phyloP scores from a whole-genome alignment of 2,113 vertebrate species.

The Oenanthe melanoleuca region DNA sequence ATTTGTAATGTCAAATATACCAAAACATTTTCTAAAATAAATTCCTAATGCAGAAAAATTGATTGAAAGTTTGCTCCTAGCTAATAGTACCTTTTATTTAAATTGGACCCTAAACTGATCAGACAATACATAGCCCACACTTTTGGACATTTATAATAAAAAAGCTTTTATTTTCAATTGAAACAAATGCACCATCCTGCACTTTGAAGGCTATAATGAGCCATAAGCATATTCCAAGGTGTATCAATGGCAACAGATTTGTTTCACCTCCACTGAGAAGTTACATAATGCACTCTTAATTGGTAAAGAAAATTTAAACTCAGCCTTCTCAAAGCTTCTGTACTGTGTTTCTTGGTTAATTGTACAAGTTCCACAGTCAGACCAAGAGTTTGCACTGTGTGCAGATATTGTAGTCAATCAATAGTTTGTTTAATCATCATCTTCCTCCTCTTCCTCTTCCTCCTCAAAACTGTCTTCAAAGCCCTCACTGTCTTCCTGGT shows the following conservation, averaged over 20 bases:
- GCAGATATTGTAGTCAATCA: conserved; percentile 60
- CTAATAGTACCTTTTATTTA: conserved; percentile 69
- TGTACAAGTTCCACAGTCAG: conserved; percentile 73
- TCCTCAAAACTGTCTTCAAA: conserved; percentile 98
- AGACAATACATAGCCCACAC: conserved; percentile 79
- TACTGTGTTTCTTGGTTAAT: conserved; percentile 70
- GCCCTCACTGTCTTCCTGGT: conserved; percentile 98
- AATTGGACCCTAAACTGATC: conserved; percentile 73
- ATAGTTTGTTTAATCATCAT: conserved; percentile 68
- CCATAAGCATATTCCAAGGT: conserved; percentile 66
- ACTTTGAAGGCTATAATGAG: conserved; percentile 67
- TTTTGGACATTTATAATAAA: conserved; percentile 77
- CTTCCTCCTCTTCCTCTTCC: conserved; percentile 91
- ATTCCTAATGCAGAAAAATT: conserved; percentile 63
- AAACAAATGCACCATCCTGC: conserved; percentile 75
- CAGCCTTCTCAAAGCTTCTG: conserved; percentile 66
- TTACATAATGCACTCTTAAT: conserved; percentile 74
- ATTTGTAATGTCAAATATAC: conserved; percentile 52
- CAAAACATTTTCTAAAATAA: conserved; percentile 71
- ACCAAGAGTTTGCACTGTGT: conserved; percentile 68
- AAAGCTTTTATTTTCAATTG: conserved; percentile 78
- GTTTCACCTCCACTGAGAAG: conserved; percentile 66
- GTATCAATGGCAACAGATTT: conserved; percentile 64
- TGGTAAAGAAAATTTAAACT: conserved; percentile 72
- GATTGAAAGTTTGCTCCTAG: conserved; percentile 58